Evolutionary conservation across 2,888 invertebrate genomes (phyloP), one percentile per base, ranked within the genome.

Genomic region (Adineta ricciae): DNA sequence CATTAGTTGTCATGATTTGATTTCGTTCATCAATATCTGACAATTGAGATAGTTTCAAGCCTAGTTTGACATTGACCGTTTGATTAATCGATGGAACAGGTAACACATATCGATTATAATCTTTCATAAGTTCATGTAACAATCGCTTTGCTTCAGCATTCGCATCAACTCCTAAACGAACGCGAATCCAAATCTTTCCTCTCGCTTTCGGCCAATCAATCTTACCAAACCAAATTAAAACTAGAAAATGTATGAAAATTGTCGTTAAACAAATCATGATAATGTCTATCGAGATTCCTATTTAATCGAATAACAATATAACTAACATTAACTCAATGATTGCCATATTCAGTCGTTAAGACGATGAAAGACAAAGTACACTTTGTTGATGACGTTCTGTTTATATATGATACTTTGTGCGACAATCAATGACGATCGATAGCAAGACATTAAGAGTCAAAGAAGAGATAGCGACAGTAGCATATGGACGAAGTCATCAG

Each of bases 1-100:
- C 95, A 92, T 96, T 97, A 90, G 96, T 96, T 90, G 96, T 96
- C 95, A 97, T 96, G 90, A 97, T 96, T 93, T 97, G 96, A 93
- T 95, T 96, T 92, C 95, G 96, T 92, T 97, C 93, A 56, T 85
- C 85, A 83, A 85, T 85, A 46, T 85, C 85, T 27, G 83, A 72
- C 24, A 85, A 49, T 49, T 85, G 85, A 27, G 85, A 85, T 32
- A 85, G 27, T 85, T 83, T 85, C 50, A 85, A 72, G 50, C 85
- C 85, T 24, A 85, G 27, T 78, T 27, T 54, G 11, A 85, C 50
- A 64, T 83, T 85, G 19, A 85, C 72, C 19, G 38, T 50, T 49
- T 85, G 72, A 32, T 72, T 83, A 36, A 83, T 32, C 24, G 83
- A n/a, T 46, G 36, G 36, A 27, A 85, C 85, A n/a, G 85, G 85